Percentiles rank a stretch among this genome's conserved stretches.
Evolutionary conservation across 2,888 invertebrate genomes (phyloP).

Genomic region (Hemicrepidius hirtus): DNA sequence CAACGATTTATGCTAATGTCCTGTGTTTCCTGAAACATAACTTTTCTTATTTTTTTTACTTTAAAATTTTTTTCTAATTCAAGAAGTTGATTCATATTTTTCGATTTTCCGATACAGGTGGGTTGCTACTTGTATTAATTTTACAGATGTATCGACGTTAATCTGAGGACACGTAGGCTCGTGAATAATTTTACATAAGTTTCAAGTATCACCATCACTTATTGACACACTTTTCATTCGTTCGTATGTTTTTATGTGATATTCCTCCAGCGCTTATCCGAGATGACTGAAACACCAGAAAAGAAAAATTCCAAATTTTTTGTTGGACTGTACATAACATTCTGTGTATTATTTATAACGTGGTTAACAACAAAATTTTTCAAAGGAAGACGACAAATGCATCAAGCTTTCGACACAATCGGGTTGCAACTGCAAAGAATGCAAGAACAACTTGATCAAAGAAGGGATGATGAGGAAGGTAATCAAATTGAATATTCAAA

Average conservation of each 20-base stretch:
- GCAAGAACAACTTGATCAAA: conserved; percentile 60
- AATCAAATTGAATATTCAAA: conserved; percentile 24
- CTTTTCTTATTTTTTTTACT: neutral
- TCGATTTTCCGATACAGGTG: conserved; percentile 10
- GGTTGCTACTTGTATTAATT: conserved; percentile 33
- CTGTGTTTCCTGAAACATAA: no score
- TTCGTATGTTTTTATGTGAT: conserved; percentile 18
- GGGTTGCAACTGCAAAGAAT: conserved; percentile 68
- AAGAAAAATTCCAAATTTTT: conserved; percentile 37
- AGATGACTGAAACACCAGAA: conserved; percentile 32
- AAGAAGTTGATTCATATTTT: no score
- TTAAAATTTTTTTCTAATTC: neutral
- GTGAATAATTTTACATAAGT: conserved; percentile 24
- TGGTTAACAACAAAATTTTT: conserved; percentile 66
- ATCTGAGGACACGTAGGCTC: conserved; percentile 36
- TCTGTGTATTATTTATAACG: conserved; percentile 64
- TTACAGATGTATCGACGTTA: conserved; percentile 43
- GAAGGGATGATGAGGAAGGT: conserved; percentile 48
- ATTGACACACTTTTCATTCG: conserved; percentile 6
- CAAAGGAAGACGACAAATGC: conserved; percentile 64
- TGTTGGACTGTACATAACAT: conserved; percentile 57
- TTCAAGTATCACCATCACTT: conserved; percentile 8
- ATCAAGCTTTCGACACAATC: conserved; percentile 66
- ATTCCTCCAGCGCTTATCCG: neutral
- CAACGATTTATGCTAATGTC: no score